phyloP scores from a whole-genome alignment of 2,113 vertebrate species.

The Nestor notabilis region DNA sequence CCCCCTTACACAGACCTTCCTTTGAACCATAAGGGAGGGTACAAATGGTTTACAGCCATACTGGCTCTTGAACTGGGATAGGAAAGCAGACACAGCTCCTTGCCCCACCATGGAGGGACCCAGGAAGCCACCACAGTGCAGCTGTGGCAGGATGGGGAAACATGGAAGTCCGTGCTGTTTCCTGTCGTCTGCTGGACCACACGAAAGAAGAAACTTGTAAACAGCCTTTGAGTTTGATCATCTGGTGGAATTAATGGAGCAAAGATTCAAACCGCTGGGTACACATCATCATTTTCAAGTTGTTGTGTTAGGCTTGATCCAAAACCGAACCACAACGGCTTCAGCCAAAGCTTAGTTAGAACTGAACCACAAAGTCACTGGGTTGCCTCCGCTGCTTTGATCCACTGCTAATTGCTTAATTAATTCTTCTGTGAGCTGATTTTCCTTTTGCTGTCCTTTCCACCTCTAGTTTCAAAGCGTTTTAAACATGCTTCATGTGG shows the following conservation, averaged over 20 bases:
- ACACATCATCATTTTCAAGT: background rate
- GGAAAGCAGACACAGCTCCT: background rate
- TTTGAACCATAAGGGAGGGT: background rate
- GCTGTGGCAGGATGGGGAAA: background rate
- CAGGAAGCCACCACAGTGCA: fast-evolving
- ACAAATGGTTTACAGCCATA: background rate
- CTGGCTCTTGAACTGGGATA: background rate
- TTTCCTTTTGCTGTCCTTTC: background rate
- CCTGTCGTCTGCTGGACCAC: background rate
- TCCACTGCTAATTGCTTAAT: background rate
- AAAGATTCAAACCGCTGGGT: background rate
- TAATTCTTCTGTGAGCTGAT: background rate
- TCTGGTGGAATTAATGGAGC: background rate
- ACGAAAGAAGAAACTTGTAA: background rate
- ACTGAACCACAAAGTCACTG: background rate
- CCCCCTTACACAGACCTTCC: background rate
- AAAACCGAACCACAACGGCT: background rate
- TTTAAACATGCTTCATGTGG: background rate
- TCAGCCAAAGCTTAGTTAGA: background rate
- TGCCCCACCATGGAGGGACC: fast-evolving
- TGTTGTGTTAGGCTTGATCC: background rate
- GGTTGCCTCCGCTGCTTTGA: background rate
- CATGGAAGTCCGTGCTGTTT: background rate
- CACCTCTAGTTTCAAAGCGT: background rate
- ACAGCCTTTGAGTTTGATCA: background rate